These are phyloP conservation scores for Thalassarche chlororhynchos DNA, from an alignment of 2,113 vertebrate genomes.

Conservation along the genomic window DNA sequence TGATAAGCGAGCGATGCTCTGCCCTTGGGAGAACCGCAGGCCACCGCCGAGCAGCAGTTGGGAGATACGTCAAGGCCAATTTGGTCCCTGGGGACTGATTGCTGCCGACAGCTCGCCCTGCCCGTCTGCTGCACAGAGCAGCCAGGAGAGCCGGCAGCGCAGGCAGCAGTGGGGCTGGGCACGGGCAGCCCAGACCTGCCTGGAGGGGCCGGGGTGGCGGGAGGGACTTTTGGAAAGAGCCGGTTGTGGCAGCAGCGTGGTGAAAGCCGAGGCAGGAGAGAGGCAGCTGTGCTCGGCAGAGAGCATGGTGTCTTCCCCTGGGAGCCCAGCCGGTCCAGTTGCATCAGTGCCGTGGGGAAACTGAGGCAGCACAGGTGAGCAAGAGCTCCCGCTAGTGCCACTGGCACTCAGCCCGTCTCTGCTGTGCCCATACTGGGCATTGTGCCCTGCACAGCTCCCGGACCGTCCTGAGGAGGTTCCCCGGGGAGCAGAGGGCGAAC, in stretches of 20 bases:
- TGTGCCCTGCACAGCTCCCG: background rate
- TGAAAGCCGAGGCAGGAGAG: background rate
- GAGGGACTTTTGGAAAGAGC: background rate
- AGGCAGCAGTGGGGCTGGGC: background rate
- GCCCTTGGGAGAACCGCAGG: background rate
- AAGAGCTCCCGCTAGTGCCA: rapidly evolving
- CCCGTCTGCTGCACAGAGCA: background rate
- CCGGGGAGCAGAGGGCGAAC: background rate
- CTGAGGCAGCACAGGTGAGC: background rate
- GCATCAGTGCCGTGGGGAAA: background rate
- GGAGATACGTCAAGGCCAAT: background rate
- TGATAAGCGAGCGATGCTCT: background rate
- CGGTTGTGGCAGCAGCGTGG: background rate
- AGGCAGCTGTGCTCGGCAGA: background rate
- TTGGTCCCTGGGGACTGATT: background rate
- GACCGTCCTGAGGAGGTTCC: background rate
- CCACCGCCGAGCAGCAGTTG: background rate
- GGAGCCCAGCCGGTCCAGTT: rapidly evolving
- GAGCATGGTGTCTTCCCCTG: rapidly evolving
- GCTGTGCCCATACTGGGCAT: background rate
- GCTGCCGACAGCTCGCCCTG: background rate
- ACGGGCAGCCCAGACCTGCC: background rate
- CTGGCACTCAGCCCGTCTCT: background rate
- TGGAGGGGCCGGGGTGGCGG: rapidly evolving
- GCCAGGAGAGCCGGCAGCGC: background rate